Evolutionary conservation across 2,113 vertebrate genomes (phyloP).

Genomic region (human (Homo sapiens)): DNA sequence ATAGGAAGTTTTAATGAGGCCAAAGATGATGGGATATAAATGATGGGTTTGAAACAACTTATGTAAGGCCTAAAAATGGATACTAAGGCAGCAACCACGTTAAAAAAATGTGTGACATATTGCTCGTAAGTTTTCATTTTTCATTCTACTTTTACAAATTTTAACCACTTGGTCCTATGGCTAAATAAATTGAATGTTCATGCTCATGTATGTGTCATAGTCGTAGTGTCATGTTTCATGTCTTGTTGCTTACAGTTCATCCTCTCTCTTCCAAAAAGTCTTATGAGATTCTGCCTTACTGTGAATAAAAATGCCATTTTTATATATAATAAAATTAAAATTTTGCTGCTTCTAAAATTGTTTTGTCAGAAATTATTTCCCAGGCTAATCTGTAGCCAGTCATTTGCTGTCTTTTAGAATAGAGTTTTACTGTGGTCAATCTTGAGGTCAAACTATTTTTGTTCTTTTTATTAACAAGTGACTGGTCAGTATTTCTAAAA

Average conservation of each 20-base stretch:
- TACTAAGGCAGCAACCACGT: neutral
- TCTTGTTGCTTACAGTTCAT: neutral
- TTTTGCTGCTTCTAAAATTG: neutral
- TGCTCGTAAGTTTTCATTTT: neutral
- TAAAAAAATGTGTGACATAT: neutral
- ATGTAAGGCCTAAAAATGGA: neutral
- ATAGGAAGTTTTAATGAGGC: neutral
- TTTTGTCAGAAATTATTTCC: neutral
- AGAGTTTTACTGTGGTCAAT: neutral
- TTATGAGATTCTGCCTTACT: neutral
- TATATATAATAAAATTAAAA: neutral
- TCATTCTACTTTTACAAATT: neutral
- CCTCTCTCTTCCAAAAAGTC: neutral
- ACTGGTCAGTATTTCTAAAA: neutral
- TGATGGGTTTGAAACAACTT: neutral
- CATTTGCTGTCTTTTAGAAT: neutral
- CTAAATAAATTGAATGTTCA: neutral
- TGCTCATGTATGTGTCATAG: neutral
- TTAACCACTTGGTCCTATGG: neutral
- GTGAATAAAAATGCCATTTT: neutral
- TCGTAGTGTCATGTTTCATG: neutral
- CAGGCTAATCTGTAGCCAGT: neutral
- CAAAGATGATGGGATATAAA: neutral
- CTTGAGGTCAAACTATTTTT: neutral
- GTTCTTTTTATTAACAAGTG: neutral